Evolutionary conservation across 2,797 vertebrate genomes (phyloP), one percentile per base, ranked within the genome.

Genomic region (Acropternis orthonyx): DNA sequence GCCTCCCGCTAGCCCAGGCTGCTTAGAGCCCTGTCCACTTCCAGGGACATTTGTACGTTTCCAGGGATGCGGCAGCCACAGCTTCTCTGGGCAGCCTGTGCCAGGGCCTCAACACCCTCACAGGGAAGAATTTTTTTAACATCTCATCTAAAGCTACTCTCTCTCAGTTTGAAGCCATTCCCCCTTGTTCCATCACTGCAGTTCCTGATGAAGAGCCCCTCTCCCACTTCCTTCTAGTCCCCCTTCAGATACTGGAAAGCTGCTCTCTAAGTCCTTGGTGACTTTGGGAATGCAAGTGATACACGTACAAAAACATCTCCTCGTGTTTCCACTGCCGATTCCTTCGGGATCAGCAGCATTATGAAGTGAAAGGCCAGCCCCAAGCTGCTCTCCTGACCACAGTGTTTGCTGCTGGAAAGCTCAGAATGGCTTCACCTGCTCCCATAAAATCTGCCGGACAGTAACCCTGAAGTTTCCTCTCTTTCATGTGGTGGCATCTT

Each of bases 401-500:
- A 24, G 14, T 3, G 0, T 19, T 65, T 34, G 23, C 56, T 52
- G 4, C 51, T 61, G 72, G 72, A 68, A 62, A 66, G n/a, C 52
- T 83, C 65, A 23, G 30, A 56, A 43, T 51, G 44, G 43, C 65
- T 83, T 80, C 36, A 15, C n/a, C 48, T 43, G 46, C 65, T 76
- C 39, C 48, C 6, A 16, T 22, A 54, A 30, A 0, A 0, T 0
- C 65, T 55, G 59, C 30, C 46, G 49, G 12, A 49, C 16, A 18
- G 63, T 16, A 89, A 51, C 16, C 9, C 63, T 62, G 24, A 61
- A 55, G 59, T 55, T 74, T 66, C 6, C 3, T 44, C 12, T 51
- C 66, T 76, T 88, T 77, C 56, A 55, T 52, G 76, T 39, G 61
- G 73, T 18, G 26, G 62, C 41, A 17, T 23, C 52, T 88, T 84